Evolutionary conservation across 2,113 vertebrate genomes (phyloP).

Genomic region (Phodopus roborovskii): DNA sequence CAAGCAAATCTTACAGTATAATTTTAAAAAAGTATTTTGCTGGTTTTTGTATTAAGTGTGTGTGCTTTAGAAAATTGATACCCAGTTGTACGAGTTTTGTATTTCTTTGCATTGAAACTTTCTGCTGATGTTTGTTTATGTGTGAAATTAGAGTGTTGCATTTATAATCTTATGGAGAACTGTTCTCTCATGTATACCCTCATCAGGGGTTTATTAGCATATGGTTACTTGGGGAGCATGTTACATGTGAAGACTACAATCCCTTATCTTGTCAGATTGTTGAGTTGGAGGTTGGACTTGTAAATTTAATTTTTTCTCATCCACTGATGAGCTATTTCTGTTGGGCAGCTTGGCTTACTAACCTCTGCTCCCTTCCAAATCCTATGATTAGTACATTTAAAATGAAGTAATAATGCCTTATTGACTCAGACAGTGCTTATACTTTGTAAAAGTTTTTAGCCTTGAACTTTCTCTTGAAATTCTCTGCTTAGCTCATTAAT

Average conservation of each 20-base stretch:
- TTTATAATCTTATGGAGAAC: not conserved
- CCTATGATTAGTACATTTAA: not conserved
- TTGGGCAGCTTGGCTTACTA: constrained; percentile 26
- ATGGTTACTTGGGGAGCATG: not conserved
- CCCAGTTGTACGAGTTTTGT: not conserved
- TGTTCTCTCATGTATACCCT: not conserved
- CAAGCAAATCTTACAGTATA: not conserved
- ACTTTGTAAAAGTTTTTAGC: constrained; percentile 24
- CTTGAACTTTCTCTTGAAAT: not conserved
- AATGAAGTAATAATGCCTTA: not conserved
- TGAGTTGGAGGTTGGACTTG: not conserved
- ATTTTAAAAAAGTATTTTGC: constrained; percentile 23
- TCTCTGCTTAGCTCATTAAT: not conserved
- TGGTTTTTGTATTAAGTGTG: not conserved
- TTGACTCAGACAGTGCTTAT: not conserved
- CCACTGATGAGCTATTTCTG: constrained; percentile 6
- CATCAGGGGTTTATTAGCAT: not conserved
- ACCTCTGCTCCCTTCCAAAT: not conserved
- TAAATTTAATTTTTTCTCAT: constrained; percentile 34
- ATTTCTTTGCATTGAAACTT: not conserved
- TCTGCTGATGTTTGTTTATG: constrained; percentile 11
- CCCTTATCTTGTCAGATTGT: not conserved
- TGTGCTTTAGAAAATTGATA: constrained; percentile 56
- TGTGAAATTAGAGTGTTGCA: constrained; percentile 5
- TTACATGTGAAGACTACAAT: constrained; percentile 25